Evolutionary conservation across 1,140 invertebrate genomes (phyloP).

Genomic region (Drosophila grimshawi): DNA sequence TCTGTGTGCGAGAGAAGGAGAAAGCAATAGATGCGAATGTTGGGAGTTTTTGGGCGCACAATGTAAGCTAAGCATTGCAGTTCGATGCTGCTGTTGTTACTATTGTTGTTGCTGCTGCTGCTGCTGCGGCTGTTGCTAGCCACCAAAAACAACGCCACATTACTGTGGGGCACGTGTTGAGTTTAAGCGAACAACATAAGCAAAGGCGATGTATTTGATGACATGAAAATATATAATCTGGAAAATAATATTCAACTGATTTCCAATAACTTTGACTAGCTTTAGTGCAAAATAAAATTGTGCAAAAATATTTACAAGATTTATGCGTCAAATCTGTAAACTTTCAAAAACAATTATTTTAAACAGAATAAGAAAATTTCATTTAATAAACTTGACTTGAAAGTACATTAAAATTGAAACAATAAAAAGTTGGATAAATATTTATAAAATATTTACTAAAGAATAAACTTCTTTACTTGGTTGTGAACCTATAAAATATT

Average conservation of each 20-base stretch:
- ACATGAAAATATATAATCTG: background rate
- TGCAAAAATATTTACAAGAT: no score
- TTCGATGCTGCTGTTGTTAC: conserved; percentile 48
- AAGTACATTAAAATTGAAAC: background rate
- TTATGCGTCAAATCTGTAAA: no score
- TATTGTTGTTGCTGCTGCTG: conserved; percentile 10
- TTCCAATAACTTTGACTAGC: no score
- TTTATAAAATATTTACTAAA: background rate
- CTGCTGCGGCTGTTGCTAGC: conserved; percentile 24
- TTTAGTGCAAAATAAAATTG: no score
- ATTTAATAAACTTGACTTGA: no score
- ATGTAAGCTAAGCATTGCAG: conserved; percentile 72
- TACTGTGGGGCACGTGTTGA: conserved; percentile 45
- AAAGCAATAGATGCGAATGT: background rate
- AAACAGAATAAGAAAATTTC: no score
- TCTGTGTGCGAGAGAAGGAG: conserved; percentile 31
- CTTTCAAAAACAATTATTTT: no score
- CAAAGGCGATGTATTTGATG: background rate
- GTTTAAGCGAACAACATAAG: background rate
- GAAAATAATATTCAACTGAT: no score
- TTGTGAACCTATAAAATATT: background rate
- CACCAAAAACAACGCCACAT: conserved; percentile 12
- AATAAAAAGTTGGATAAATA: background rate
- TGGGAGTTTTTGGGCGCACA: conserved; percentile 64
- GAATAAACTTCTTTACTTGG: no score